Percentiles rank a stretch among this genome's conserved stretches.
Evolutionary conservation across 2,797 vertebrate genomes (phyloP).

Genomic region (Parambassis ranga): DNA sequence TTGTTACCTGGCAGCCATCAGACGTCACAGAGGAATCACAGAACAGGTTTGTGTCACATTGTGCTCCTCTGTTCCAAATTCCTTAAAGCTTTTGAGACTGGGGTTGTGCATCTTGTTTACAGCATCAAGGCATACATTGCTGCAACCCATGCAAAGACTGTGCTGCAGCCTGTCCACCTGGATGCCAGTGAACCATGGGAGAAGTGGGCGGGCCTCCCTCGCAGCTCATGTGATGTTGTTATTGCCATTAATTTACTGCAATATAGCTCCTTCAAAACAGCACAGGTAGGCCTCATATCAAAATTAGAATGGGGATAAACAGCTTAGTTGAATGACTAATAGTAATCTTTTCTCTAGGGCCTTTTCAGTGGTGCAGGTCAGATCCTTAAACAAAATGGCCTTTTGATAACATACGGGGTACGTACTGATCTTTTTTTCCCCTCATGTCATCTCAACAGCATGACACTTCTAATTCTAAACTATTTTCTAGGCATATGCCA

Average conservation of each 20-base stretch:
- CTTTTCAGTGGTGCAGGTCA: conserved; percentile 77
- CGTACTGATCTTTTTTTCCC: conserved; percentile 1
- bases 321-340: too few relatives aligned
- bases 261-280: conserved; percentile 75
- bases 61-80: too few relatives aligned
- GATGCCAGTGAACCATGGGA: conserved; percentile 76
- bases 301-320: too few relatives aligned
- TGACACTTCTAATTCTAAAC: not conserved
- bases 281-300: conserved; percentile 54
- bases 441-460: not conserved
- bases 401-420: conserved; percentile 79
- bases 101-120: conserved; percentile 1
- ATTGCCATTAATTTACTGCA: conserved; percentile 79
- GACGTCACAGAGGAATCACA: conserved; percentile 73
- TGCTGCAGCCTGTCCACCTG: conserved; percentile 74
- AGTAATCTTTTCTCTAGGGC: conserved; percentile 67
- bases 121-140: conserved; percentile 79
- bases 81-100: not conserved
- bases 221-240: conserved; percentile 71
- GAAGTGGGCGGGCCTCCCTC: conserved; percentile 73
- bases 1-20: conserved; percentile 79
- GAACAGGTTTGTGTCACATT: conserved; percentile 61
- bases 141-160: conserved; percentile 71
- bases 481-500: conserved; percentile 71
- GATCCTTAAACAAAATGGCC: conserved; percentile 73